These are phyloP conservation scores for Cylas formicarius DNA, from an alignment of 1,140 invertebrate genomes.

Conservation along the genomic window DNA sequence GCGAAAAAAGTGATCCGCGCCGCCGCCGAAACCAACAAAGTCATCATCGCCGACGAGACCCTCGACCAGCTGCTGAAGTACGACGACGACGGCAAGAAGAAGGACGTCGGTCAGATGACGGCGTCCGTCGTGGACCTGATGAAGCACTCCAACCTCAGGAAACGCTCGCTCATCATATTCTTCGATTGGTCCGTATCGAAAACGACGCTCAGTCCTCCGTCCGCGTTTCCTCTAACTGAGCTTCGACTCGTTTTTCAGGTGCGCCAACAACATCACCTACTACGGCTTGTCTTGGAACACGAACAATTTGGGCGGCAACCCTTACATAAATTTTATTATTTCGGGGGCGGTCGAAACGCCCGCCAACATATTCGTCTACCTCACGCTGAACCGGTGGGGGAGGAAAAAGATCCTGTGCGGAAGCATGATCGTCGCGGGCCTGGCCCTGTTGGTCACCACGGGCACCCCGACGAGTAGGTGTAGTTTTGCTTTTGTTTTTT, in stretches of 20 bases:
- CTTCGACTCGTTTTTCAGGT: constrained; percentile 45
- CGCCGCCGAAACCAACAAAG: constrained; percentile 49
- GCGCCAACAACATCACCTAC: constrained; percentile 70
- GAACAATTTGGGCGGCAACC: constrained; percentile 62
- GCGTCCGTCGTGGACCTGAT: constrained; percentile 58
- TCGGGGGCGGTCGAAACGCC: constrained; percentile 70
- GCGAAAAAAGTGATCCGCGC: constrained; percentile 48
- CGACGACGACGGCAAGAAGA: constrained; percentile 38
- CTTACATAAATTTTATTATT: constrained; percentile 67
- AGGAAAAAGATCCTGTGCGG: constrained; percentile 60
- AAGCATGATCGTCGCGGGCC: constrained; percentile 60
- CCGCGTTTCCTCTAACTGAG: background rate
- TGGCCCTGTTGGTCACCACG: constrained; percentile 51
- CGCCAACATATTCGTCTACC: constrained; percentile 60
- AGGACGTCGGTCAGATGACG: constrained; percentile 38
- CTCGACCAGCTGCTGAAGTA: constrained; percentile 12
- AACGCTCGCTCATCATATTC: constrained; percentile 64
- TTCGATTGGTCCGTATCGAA: constrained; percentile 59
- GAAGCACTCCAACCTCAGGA: constrained; percentile 59
- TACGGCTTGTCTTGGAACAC: constrained; percentile 76
- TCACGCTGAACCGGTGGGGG: constrained; percentile 65
- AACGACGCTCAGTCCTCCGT: background rate
- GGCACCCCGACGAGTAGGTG: constrained; percentile 48
- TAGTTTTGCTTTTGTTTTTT: no score
- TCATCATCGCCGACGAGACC: constrained; percentile 41